Evolutionary conservation across 2,888 invertebrate species (phyloP).

Genomic region (Mermis nigrescens): DNA sequence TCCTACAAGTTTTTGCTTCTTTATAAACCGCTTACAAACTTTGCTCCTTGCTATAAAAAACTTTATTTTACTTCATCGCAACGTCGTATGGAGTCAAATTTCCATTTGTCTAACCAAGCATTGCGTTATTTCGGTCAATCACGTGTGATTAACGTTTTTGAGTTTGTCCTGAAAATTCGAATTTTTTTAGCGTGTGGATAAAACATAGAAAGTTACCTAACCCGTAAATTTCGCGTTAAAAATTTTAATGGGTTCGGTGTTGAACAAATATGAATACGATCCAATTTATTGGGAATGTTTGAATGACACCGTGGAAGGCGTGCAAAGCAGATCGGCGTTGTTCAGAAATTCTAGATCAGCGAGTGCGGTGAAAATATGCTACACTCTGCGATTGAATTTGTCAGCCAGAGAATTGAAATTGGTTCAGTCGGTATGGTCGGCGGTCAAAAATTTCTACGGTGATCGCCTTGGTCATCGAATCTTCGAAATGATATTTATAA

Average conservation of each 20-base stretch:
- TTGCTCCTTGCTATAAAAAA: no score
- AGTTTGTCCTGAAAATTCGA: no score
- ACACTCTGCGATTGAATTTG: not conserved
- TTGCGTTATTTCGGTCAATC: no score
- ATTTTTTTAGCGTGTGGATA: no score
- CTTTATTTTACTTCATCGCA: no score
- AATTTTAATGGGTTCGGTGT: not conserved
- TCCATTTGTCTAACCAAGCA: no score
- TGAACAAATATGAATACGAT: not conserved
- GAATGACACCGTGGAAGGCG: not conserved
- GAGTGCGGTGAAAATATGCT: not conserved
- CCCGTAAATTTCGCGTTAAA: no score
- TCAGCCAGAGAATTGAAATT: not conserved
- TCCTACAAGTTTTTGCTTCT: no score
- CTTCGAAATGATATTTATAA: not conserved
- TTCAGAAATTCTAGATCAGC: not conserved
- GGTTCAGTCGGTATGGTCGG: not conserved
- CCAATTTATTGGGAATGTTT: not conserved
- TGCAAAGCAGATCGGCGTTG: not conserved
- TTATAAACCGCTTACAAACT: no score
- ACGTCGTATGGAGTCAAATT: no score
- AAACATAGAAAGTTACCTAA: no score
- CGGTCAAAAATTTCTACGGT: not conserved
- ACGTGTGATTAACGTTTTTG: no score
- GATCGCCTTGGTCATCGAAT: not conserved